phyloP scores from a whole-genome alignment of 2,113 vertebrate genomes.

The Oncorhynchus keta region DNA sequence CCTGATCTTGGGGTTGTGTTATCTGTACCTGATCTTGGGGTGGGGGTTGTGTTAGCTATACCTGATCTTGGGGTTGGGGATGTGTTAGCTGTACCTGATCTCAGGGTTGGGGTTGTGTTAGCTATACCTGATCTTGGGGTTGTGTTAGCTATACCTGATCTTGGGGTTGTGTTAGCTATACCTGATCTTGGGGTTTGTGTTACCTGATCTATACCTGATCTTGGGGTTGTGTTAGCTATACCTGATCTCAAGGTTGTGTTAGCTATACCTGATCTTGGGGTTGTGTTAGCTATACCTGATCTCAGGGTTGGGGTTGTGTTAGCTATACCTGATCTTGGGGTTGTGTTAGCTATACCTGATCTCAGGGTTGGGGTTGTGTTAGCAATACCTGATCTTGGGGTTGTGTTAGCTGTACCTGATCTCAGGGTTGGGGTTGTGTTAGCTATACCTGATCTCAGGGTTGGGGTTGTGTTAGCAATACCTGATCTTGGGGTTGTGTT shows the following conservation, averaged over 20 bases:
- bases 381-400: too few relatives aligned
- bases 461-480: conserved; percentile 11
- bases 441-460: neutral
- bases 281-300: neutral
- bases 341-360: conserved; percentile 55
- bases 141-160: neutral
- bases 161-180: neutral
- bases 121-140: neutral
- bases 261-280: neutral
- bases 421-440: neutral
- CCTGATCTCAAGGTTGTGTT: neutral
- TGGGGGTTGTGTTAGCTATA: neutral
- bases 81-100: conserved; percentile 45
- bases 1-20: neutral
- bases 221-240: neutral
- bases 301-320: neutral
- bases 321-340: neutral
- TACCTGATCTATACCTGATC: neutral
- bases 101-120: conserved; percentile 48
- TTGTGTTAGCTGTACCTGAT: neutral
- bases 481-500: conserved; percentile 59
- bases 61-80: neutral
- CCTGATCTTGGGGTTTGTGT: too few relatives aligned
- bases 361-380: conserved; percentile 41
- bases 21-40: neutral